Conservation (phyloP, 2,797 vertebrate genomes). For the Nannoperca obscura region DNA sequence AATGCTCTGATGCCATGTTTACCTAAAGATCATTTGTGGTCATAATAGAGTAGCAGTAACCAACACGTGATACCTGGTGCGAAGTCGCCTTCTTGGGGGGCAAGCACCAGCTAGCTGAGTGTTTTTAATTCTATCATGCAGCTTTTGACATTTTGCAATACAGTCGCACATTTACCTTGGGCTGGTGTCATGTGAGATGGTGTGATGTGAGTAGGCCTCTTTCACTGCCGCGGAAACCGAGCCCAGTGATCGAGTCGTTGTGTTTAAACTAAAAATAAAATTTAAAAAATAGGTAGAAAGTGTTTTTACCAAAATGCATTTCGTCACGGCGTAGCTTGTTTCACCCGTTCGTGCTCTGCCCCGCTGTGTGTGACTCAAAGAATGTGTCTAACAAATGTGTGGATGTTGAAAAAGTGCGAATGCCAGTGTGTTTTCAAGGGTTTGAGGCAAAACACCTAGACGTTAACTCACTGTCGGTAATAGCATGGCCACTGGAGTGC, state of each 20-base stretch:
- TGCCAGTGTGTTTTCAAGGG: conserved; percentile 50
- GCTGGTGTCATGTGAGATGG: conserved; percentile 67
- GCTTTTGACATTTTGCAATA: conserved; percentile 85
- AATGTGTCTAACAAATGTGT: conserved; percentile 59
- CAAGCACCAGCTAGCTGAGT: conserved; percentile 63
- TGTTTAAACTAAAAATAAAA: conserved; percentile 40
- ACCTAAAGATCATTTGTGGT: conserved; percentile 83
- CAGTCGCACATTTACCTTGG: conserved; percentile 73
- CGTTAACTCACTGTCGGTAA: conserved; percentile 48
- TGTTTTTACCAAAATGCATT: conserved; percentile 78
- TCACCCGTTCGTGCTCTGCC: conserved; percentile 43
- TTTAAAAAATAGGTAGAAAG: conserved; percentile 65
- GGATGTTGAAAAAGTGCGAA: conserved; percentile 45
- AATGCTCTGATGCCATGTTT: conserved; percentile 80
- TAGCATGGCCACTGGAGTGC: conserved; percentile 62
- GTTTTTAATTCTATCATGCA: conserved; percentile 78
- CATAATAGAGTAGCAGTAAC: conserved; percentile 81
- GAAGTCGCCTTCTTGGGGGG: conserved; percentile 23
- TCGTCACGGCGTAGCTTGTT: conserved; percentile 76
- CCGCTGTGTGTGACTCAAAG: conserved; percentile 55
- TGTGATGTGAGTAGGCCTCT: conserved; percentile 67
- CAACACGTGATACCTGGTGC: conserved; percentile 69
- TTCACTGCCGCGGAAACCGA: conserved; percentile 45
- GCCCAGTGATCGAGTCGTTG: conserved; percentile 44
- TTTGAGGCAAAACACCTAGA: conserved; percentile 41